Evolutionary conservation across 1,140 invertebrate species (phyloP), one percentile per base, ranked within the genome.

Genomic region (Bombus affinis): DNA sequence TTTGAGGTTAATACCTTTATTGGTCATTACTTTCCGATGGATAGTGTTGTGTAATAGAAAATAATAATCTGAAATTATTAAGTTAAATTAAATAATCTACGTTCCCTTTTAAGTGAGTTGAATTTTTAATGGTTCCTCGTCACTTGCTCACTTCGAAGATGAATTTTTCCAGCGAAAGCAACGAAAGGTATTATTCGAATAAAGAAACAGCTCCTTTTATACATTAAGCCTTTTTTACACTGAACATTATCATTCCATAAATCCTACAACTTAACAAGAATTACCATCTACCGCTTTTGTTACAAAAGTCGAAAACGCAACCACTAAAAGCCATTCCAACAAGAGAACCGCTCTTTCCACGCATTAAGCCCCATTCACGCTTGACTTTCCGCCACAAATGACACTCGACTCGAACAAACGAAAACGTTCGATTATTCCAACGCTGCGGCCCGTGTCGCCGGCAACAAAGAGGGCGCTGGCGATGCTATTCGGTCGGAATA

Each of bases 321-420:
- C n/a, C 12, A 32, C 0, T 18, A 1, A 12, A 37, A 39, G 37
- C 22, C 18, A 37, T 22, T 10, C 0, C 10, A 39, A 39, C 9
- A 28, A 10, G 18, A 57, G 47, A 25, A 4, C 37, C 39, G 12
- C 18, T 25, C 59, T 65, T 65, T 42, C 42, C 59, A 5, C 13
- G 39, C 57, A 22, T 78, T 39, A 78, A 59, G 53, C 35, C 74
- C 35, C 32, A 37, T 76, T 76, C 74, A 76, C 47, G 35, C 53
- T 9, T n/a, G 6, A 76, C 47, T 42, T 44, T 18, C 4, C 44
- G 32, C n/a, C 22, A 12, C 53, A 32, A 22, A 15, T n/a, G n/a
- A 66, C 62, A 18, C 5, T 66, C 13, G 13, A 18, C 62, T 15
- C n/a, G 65, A 32, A 66, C n/a, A 66, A 25, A 8, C 28, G 35